Base-by-base conservation (phyloP, 2,113 vertebrate species). In the Platichthys stellatus region DNA sequence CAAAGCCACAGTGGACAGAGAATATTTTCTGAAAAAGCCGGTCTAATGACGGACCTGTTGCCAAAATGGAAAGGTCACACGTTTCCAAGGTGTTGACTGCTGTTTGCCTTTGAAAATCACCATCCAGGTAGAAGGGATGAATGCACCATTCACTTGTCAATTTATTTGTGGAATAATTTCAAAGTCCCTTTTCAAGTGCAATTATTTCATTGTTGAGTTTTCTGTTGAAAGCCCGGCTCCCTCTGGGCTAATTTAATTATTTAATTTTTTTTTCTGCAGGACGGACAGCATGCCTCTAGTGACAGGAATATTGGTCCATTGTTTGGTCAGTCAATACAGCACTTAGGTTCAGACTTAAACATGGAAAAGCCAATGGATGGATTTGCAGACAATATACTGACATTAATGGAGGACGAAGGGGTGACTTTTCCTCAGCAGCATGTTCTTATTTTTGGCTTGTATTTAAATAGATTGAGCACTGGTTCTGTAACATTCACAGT, bases 41-140 rank as follows among this genome's bases (percentile, higher is more conserved):
- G 58, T 75, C 1, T 58, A 78, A 87, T 78, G 62, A 76, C 71
- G 69, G 31, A 68, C 45, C 70, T 74, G 35, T 35, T 24, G 72
- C 47, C 23, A 60, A 51, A n/a, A 78, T 43, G 56, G 56, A 76
- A 67, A 76, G 60, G 72, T 68, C 72, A 51, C 28, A 63, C 59
- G 67, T 57, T 58, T 58, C 65, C 49, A 58, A 21, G 5, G 14
- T 24, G 26, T 31, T 51, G 26, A 23, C 0, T 45, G 28, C 23
- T 10, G 53, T 47, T 73, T 71, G 38, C 31, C 21, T 58, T 53
- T 56, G 18, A 24, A 74, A 69, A 26, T 58, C 26, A 20, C 49
- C 24, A 18, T 40, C 21, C 40, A 54, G 23, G 38, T 24, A 65
- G 65, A 66, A 20, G 14, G 24, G 38, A 26, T 74, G 28, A 49